phyloP scores from a whole-genome alignment of 2,797 vertebrate species.

The Pteronotus mesoamericanus region DNA sequence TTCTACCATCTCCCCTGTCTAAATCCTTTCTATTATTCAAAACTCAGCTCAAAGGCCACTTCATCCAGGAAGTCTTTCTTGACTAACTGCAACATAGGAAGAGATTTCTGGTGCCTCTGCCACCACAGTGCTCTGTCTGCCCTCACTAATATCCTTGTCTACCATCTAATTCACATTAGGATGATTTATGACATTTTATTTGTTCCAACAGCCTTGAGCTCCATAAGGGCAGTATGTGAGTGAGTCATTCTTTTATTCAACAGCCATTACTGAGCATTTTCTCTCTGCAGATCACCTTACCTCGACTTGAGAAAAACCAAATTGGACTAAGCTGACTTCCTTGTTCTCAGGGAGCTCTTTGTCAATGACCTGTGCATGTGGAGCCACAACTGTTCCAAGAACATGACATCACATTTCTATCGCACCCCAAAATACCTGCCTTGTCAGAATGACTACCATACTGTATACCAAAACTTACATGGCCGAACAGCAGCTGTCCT shows the following conservation, averaged over 20 bases:
- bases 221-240: slow-evolving; percentile 38
- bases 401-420: background rate
- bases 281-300: background rate
- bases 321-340: background rate
- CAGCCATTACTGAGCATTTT: background rate
- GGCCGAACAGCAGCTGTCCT: background rate
- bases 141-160: background rate
- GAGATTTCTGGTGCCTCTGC: background rate
- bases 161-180: slow-evolving; percentile 26
- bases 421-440: background rate
- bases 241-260: slow-evolving; percentile 34
- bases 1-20: background rate
- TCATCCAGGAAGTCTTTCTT: slow-evolving; percentile 30
- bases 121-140: background rate
- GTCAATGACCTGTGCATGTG: background rate
- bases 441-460: background rate
- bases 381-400: background rate
- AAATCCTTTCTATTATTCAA: slow-evolving; percentile 10
- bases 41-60: background rate
- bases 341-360: background rate
- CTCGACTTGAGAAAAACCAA: background rate
- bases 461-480: background rate
- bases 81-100: background rate
- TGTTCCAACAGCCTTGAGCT: background rate
- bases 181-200: slow-evolving; percentile 69